A percentile compares a stretch with the other conserved stretches of the same genome.
Conservation (phyloP, 2,888 invertebrate genomes). For the Leucoptera coffeella region DNA sequence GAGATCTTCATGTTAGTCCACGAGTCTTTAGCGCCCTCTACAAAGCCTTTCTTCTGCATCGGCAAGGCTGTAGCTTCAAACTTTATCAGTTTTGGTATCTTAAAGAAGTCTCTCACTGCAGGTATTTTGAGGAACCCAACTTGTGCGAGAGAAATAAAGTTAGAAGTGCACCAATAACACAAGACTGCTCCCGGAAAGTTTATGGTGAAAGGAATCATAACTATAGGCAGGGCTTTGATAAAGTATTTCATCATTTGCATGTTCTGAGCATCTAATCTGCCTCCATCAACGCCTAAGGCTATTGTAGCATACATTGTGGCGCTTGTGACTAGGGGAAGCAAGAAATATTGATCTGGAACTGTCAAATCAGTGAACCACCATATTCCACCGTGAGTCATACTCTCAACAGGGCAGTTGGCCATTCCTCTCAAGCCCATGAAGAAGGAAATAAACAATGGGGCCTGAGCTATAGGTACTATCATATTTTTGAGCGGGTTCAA, state of each 20-base stretch:
- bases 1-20: constrained; percentile 78
- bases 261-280: constrained; percentile 59
- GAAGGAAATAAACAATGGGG: constrained; percentile 88
- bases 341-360: constrained; percentile 80
- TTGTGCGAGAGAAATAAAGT: constrained; percentile 78
- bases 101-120: constrained; percentile 64
- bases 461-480: constrained; percentile 72
- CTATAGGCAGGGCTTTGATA: constrained; percentile 67
- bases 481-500: constrained; percentile 77
- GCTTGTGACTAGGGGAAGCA: constrained; percentile 81
- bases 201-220: constrained; percentile 78
- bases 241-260: constrained; percentile 68
- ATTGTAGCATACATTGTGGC: constrained; percentile 76
- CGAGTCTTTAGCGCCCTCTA: constrained; percentile 72
- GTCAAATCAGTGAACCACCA: constrained; percentile 94
- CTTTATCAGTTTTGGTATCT: constrained; percentile 60
- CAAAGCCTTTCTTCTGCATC: constrained; percentile 70
- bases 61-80: constrained; percentile 55
- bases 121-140: constrained; percentile 72
- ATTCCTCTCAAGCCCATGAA: constrained; percentile 84
- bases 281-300: constrained; percentile 74
- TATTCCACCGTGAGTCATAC: constrained; percentile 81
- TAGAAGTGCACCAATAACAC: constrained; percentile 86
- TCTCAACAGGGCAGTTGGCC: constrained; percentile 87
- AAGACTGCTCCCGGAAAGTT: constrained; percentile 85